Evolutionary conservation across 2,888 invertebrate genomes (phyloP).

Genomic region (Hydrotaea diabolus): DNA sequence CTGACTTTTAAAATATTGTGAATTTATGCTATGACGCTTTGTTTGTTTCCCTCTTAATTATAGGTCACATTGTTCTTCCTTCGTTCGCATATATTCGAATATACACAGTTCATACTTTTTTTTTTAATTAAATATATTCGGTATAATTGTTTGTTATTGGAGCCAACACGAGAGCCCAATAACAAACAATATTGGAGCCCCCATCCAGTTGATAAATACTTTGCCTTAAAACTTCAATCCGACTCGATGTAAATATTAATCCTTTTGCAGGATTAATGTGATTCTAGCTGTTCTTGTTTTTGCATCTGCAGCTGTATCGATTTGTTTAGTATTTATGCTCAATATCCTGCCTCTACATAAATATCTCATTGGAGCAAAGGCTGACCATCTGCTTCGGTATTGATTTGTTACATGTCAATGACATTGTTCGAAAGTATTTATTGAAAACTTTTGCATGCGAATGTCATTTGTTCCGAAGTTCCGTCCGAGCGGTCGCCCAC

Average conservation of each 20-base stretch:
- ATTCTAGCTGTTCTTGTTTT: not conserved
- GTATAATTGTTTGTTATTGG: constrained; percentile 24
- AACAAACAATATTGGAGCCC: not conserved
- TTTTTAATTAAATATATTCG: constrained; percentile 28
- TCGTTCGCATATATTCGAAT: no score
- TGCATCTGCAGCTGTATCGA: not conserved
- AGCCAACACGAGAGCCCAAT: no score
- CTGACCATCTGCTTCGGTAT: constrained; percentile 7
- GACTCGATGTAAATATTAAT: not conserved
- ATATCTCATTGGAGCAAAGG: not conserved
- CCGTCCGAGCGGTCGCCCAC: not conserved
- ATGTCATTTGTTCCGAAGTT: not conserved
- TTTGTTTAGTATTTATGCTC: not conserved
- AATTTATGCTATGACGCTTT: constrained; percentile 30
- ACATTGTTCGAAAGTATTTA: constrained; percentile 47
- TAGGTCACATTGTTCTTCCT: constrained; percentile 31
- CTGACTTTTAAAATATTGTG: constrained; percentile 32
- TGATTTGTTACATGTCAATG: constrained; percentile 55
- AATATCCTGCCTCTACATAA: not conserved
- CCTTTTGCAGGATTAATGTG: not conserved
- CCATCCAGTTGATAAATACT: not conserved
- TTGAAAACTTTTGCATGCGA: constrained; percentile 43
- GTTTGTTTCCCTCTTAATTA: constrained; percentile 33
- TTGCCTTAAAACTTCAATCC: not conserved
- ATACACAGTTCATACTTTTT: not conserved